phyloP scores from a whole-genome alignment of 2,113 vertebrate species.

The Dolichallabes microphthalmus region DNA sequence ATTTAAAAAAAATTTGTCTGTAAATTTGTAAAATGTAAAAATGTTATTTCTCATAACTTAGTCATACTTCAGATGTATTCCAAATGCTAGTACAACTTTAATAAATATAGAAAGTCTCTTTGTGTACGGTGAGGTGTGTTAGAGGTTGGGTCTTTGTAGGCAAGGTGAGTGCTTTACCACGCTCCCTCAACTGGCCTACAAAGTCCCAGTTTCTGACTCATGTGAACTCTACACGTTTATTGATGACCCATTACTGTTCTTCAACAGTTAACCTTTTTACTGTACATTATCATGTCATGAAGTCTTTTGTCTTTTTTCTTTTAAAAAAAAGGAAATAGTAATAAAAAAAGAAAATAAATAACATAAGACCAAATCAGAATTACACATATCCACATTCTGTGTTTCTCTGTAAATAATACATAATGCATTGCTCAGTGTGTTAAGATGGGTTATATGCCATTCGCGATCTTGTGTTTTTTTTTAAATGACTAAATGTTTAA shows the following conservation, averaged over 20 bases:
- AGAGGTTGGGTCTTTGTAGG: constrained; percentile 87
- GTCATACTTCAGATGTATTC: background rate
- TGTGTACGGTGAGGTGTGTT: constrained; percentile 55
- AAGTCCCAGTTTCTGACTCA: constrained; percentile 86
- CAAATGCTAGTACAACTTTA: too few relatives aligned
- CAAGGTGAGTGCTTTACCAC: constrained; percentile 77
- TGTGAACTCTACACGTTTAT: constrained; percentile 47
- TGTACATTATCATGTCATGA: background rate
- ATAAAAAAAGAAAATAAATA: background rate
- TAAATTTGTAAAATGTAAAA: too few relatives aligned
- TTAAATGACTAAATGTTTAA: too few relatives aligned
- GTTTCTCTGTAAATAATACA: background rate
- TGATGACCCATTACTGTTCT: background rate
- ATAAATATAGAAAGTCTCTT: background rate
- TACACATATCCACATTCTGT: background rate
- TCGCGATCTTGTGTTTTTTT: too few relatives aligned
- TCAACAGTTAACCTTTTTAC: background rate
- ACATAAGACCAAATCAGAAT: background rate
- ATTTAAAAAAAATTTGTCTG: too few relatives aligned
- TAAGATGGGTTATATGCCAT: too few relatives aligned
- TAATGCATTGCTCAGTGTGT: too few relatives aligned
- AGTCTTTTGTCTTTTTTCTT: background rate
- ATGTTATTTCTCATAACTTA: too few relatives aligned
- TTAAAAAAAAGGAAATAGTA: background rate
- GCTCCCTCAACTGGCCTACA: constrained; percentile 85